Evolutionary conservation across 1,140 invertebrate genomes (phyloP), one percentile per base, ranked within the genome.

Genomic region (Glossosoma conforme): DNA sequence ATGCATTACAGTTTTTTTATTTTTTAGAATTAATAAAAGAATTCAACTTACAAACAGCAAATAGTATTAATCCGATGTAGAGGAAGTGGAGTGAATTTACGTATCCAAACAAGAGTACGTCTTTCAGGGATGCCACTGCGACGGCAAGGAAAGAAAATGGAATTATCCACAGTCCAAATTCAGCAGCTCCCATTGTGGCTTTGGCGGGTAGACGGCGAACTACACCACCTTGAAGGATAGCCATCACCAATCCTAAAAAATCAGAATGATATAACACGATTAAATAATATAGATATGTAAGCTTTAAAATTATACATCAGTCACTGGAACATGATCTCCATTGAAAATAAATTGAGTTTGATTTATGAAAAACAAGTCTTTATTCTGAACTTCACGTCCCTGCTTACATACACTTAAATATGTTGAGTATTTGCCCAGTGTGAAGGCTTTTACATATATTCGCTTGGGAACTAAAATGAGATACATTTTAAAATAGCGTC

Each of bases 141-240:
- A 98, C 85, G 37, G 86, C 81, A 9, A 96, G 60, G 75, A 97
- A 97, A 3, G 93, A 84, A 2, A 92, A 89, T 41, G 95, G 85
- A 46, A 94, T 89, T 8, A 94, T 66, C 61, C 85, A 79, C n/a
- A 98, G 77, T 17, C 92, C 94, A 50, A 80, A 67, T 50, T 84
- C 74, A 1, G 88, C 87, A 33, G 84, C 83, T n/a, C 68, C 65
- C 65, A 86, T 82, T 41, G 89, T 91, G 64, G 81, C 83, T 19
- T 85, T 72, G n/a, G 79, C 69, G n/a, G 84, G 79, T 10, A 97
- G 76, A 48, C 85, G 78, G 47, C 96, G 75, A 0, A 93, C 87
- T 65, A 88, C 91, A 2, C 84, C 82, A 33, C 94, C 96, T 80
- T 99, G 97, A 36, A 98, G 78, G 28, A 90, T 53, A 18, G 93